Evolutionary conservation across 2,113 vertebrate genomes (phyloP).

Genomic region (Pampusana beccarii): DNA sequence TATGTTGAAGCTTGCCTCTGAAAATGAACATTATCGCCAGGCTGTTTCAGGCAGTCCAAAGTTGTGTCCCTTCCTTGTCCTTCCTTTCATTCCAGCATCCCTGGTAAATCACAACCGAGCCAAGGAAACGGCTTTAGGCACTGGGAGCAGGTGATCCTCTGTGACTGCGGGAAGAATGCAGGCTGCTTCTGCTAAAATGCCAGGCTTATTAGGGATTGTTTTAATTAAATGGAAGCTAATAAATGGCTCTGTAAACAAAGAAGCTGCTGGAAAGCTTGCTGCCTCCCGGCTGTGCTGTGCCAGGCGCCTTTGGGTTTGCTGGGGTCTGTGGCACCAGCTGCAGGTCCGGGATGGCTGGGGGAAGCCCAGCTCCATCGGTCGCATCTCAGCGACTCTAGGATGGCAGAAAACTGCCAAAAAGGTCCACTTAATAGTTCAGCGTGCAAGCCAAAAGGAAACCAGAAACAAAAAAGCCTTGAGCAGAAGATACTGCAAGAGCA

Average conservation of each 20-base stretch:
- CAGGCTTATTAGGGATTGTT: background rate
- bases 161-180: background rate
- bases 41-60: background rate
- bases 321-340: background rate
- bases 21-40: accelerated
- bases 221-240: background rate
- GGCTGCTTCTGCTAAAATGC: background rate
- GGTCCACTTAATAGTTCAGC: background rate
- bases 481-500: background rate
- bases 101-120: background rate
- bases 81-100: background rate
- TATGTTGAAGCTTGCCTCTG: background rate
- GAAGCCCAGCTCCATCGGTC: background rate
- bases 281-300: accelerated
- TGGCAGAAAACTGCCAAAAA: background rate
- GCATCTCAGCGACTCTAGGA: accelerated
- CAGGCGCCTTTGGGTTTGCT: background rate
- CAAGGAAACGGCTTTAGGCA: background rate
- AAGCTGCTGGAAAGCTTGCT: background rate
- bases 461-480: background rate
- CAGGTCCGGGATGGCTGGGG: accelerated
- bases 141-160: background rate
- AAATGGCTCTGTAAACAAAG: background rate
- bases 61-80: background rate
- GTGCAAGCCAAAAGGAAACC: background rate